A percentile compares a stretch with the other conserved stretches of the same genome.
phyloP scores from a whole-genome alignment of 2,888 invertebrate species.

The Lasioglossum pauxillum region DNA sequence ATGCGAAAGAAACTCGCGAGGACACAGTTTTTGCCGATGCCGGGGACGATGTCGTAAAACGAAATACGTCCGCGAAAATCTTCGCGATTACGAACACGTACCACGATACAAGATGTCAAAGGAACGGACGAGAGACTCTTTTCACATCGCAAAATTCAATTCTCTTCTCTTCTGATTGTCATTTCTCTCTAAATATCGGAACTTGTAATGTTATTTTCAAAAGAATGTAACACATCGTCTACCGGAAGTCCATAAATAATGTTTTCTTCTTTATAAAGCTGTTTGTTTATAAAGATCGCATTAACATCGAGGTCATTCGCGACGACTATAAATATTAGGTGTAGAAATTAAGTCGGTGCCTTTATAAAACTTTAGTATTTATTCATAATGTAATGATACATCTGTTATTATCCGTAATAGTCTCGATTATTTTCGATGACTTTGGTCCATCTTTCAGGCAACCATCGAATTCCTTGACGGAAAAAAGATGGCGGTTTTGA shows the following conservation, averaged over 20 bases:
- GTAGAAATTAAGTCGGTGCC: too few species aligned
- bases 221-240: not conserved
- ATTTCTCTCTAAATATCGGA: not conserved
- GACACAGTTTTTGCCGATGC: not conserved
- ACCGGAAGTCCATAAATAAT: not conserved
- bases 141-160: not conserved
- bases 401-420: too few species aligned
- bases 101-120: not conserved
- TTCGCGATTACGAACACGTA: not conserved
- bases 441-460: too few species aligned
- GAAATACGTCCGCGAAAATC: conserved; percentile 15
- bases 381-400: too few species aligned
- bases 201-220: not conserved
- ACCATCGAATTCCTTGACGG: too few species aligned
- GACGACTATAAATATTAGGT: too few species aligned
- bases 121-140: not conserved
- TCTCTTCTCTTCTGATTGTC: not conserved
- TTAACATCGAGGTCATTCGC: too few species aligned
- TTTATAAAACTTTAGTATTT: too few species aligned
- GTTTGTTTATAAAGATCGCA: too few species aligned
- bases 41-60: not conserved
- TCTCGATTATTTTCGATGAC: too few species aligned
- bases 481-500: too few species aligned
- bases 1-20: not conserved
- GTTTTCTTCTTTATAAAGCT: too few species aligned